Evolutionary conservation across 2,797 vertebrate species (phyloP).

Genomic region (Channallabes apus): DNA sequence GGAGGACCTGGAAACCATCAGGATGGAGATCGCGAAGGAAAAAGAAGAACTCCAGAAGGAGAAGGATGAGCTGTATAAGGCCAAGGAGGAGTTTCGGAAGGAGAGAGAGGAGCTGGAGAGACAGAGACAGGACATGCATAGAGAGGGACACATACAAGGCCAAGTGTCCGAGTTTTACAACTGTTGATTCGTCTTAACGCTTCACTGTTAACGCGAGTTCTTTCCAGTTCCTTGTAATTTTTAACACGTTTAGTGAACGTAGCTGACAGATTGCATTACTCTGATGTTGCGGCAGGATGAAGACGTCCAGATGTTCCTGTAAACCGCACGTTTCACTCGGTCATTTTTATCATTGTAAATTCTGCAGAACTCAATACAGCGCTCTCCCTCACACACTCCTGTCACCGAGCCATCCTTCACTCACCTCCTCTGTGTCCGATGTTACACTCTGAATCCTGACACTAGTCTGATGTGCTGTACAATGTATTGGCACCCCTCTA

Average conservation of each 20-base stretch:
- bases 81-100: conserved; percentile 34
- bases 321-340: conserved; percentile 22
- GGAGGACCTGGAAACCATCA: conserved; percentile 64
- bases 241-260: conserved; percentile 40
- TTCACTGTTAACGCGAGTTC: conserved; percentile 6
- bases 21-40: conserved; percentile 61
- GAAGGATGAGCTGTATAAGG: conserved; percentile 54
- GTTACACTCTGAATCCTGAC: neutral
- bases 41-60: conserved; percentile 62
- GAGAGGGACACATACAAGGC: conserved; percentile 49
- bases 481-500: neutral
- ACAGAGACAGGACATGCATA: conserved; percentile 53
- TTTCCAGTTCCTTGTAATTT: conserved; percentile 47
- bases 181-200: conserved; percentile 32
- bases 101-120: conserved; percentile 48
- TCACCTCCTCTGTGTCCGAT: neutral
- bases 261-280: conserved; percentile 22
- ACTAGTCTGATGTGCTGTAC: neutral
- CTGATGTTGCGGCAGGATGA: neutral
- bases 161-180: conserved; percentile 51
- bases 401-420: neutral
- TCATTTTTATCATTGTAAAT: conserved; percentile 22
- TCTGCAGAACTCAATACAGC: conserved; percentile 22
- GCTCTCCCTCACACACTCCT: conserved; percentile 4
- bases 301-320: neutral